Evolutionary conservation across 1,140 invertebrate genomes (phyloP), one percentile per base, ranked within the genome.

Genomic region (Trichonephila clavata): DNA sequence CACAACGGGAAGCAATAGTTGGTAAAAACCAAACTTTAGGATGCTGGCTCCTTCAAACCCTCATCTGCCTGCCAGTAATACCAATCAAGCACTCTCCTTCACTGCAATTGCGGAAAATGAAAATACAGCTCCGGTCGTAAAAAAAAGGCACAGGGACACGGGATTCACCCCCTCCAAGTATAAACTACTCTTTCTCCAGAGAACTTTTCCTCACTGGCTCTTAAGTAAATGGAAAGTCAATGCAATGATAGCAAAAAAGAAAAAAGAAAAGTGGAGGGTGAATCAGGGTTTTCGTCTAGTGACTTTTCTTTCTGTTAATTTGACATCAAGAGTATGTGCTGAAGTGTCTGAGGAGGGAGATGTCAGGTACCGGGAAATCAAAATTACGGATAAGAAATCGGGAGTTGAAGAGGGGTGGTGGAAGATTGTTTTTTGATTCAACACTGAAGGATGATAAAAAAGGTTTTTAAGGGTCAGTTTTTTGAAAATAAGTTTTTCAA

Each of bases 191-290:
- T 90, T 90, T 24, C 50, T 60, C 39, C 50, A 90, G 65, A n/a
- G 60, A 65, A 68, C 57, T 60, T 90, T 57, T 32, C n/a, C n/a
- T n/a, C 50, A 59, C 32, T 57, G 20, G 87, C 88, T 90, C 24
- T 81, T 90, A 90, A 90, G 88, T 90, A 90, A 90, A 90, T 90
- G 88, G 88, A 77, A 84, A 83, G 60, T 50, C 90, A 92, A 84
- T 92, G 80, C 59, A 60, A 14, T 50, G 90, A 84, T 21, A 84
- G 14, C 63, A 87, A 87, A 84, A 84, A 84, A 61, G 16, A 18
- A 20, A n/a, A 39, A 20, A 7, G 39, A 18, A 59, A 57, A 24
- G 57, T 10, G 18, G 32, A 14, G 63, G 32, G 3, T 27, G 21
- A 18, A 50, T 13, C 16, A n/a, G 39, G 50, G 20, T 16, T 61